Evolutionary conservation across 2,113 vertebrate species (phyloP).

Genomic region (Corythaeola cristata): DNA sequence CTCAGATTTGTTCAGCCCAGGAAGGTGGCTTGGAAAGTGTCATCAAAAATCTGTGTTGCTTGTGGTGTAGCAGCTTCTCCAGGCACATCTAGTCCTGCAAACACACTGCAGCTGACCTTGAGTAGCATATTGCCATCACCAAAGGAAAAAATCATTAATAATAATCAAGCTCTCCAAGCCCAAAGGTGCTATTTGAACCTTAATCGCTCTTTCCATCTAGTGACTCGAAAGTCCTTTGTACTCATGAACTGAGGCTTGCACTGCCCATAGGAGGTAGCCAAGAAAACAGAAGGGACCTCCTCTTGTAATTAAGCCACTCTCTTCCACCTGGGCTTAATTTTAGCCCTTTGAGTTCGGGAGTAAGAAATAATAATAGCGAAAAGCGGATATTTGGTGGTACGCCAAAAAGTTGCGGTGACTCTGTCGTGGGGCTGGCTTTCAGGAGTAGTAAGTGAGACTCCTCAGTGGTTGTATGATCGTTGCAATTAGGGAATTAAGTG

Average conservation of each 20-base stretch:
- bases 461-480: neutral
- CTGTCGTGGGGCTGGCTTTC: neutral
- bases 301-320: neutral
- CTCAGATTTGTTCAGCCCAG: neutral
- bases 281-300: neutral
- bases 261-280: neutral
- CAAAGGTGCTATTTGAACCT: neutral
- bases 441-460: neutral
- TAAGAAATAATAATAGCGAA: neutral
- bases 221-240: neutral
- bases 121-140: rapidly evolving
- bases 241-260: neutral
- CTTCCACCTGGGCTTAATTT: neutral
- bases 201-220: neutral
- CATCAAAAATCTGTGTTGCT: neutral
- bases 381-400: neutral
- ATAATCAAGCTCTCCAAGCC: neutral
- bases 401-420: neutral
- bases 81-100: neutral
- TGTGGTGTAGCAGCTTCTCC: neutral
- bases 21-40: neutral
- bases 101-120: neutral
- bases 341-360: neutral
- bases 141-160: neutral
- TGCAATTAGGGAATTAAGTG: neutral